Percentiles rank a stretch among this genome's conserved stretches.
Evolutionary conservation across 1,140 invertebrate genomes (phyloP).

Genomic region (Neodiprion pinetum): DNA sequence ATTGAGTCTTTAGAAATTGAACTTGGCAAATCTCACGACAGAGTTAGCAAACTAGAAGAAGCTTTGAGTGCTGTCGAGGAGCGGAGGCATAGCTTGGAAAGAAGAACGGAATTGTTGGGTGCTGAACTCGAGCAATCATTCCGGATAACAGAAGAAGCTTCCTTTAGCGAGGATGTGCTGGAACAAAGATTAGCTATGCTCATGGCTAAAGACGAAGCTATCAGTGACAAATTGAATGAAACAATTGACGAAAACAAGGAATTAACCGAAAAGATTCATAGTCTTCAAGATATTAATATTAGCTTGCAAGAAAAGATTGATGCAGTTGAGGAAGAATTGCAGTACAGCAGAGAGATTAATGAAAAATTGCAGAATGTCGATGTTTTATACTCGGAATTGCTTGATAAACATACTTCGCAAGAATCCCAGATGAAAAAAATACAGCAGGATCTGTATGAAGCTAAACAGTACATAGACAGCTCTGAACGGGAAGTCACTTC

Average conservation of each 20-base stretch:
- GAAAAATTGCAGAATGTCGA: conserved; percentile 15
- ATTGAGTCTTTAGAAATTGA: conserved; percentile 76
- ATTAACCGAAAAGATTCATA: conserved; percentile 59
- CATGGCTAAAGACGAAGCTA: conserved; percentile 64
- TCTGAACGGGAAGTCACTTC: conserved; percentile 10
- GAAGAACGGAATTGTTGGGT: conserved; percentile 63
- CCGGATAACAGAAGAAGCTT: conserved; percentile 63
- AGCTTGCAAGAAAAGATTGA: conserved; percentile 49
- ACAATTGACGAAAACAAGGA: conserved; percentile 66
- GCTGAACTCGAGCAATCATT: conserved; percentile 64
- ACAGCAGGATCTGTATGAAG: conserved; percentile 25
- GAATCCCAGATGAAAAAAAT: conserved; percentile 34
- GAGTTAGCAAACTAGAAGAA: conserved; percentile 67
- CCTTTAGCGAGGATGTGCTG: conserved; percentile 63
- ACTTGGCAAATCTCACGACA: conserved; percentile 68
- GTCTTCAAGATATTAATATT: conserved; percentile 55
- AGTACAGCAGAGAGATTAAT: conserved; percentile 12
- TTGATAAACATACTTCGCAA: conserved; percentile 17
- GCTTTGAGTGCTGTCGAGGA: conserved; percentile 64
- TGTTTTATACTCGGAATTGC: conserved; percentile 25
- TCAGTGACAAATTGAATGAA: conserved; percentile 64
- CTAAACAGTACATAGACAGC: conserved; percentile 26
- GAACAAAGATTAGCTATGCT: conserved; percentile 63
- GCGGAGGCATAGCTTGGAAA: conserved; percentile 62
- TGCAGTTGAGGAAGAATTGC: conserved; percentile 48